These are phyloP conservation scores for Muscina levida DNA, from an alignment of 2,888 invertebrate species.

Conservation along the genomic window DNA sequence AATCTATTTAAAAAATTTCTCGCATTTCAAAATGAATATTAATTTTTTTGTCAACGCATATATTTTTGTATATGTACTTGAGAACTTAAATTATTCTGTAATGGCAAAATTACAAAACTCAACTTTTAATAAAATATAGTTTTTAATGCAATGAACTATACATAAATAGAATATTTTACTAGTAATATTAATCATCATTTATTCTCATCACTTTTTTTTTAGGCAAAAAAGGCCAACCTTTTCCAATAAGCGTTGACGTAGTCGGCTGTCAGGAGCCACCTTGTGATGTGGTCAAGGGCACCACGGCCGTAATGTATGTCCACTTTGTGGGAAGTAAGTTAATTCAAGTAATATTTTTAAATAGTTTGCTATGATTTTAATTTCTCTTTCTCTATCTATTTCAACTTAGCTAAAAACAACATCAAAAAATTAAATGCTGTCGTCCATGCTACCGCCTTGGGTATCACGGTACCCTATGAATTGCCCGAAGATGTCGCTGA, in stretches of 20 bases:
- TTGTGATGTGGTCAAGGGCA: constrained; percentile 74
- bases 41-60: too few species aligned
- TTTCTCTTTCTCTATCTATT: not conserved
- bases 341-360: not conserved
- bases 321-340: constrained; percentile 74
- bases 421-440: constrained; percentile 45
- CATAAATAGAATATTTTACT: too few species aligned
- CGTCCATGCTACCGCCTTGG: constrained; percentile 75
- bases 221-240: constrained; percentile 72
- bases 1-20: too few species aligned
- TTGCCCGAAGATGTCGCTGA: constrained; percentile 75
- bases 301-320: constrained; percentile 72
- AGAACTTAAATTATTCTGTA: too few species aligned
- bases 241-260: constrained; percentile 73
- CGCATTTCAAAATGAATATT: too few species aligned
- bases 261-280: constrained; percentile 73
- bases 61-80: too few species aligned
- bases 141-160: too few species aligned
- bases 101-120: too few species aligned
- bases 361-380: not conserved
- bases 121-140: too few species aligned
- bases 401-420: constrained; percentile 67
- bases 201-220: not conserved
- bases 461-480: constrained; percentile 76
- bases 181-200: too few species aligned